These are phyloP conservation scores for rat (Rattus norvegicus) DNA, from an alignment of 2,113 vertebrate species.

Conservation along the genomic window GRCr8 NC_086028.1:74862501-74863000, in stretches of 20 bases:
- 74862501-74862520: background rate
- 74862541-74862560: slow-evolving; percentile 3
- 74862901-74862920: background rate
- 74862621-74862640: slow-evolving; percentile 24
- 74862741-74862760: slow-evolving; percentile 44
- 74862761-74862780: slow-evolving; percentile 45
- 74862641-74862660: slow-evolving; percentile 53
- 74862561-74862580: background rate
- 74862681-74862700: slow-evolving; percentile 55
- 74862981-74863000: background rate
- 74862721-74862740: slow-evolving; percentile 35
- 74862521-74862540: background rate
- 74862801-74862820: slow-evolving; percentile 41
- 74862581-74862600: background rate
- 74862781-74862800: background rate
- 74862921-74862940: slow-evolving; percentile 22
- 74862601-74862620: background rate
- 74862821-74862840: background rate
- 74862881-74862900: background rate
- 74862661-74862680: slow-evolving; percentile 25
- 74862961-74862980: background rate
- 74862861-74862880: background rate
- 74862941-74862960: background rate
- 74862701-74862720: slow-evolving; percentile 51
- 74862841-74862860: background rate